Evolutionary conservation across 2,888 invertebrate genomes (phyloP).

Genomic region (Scaeva pyrastri): DNA sequence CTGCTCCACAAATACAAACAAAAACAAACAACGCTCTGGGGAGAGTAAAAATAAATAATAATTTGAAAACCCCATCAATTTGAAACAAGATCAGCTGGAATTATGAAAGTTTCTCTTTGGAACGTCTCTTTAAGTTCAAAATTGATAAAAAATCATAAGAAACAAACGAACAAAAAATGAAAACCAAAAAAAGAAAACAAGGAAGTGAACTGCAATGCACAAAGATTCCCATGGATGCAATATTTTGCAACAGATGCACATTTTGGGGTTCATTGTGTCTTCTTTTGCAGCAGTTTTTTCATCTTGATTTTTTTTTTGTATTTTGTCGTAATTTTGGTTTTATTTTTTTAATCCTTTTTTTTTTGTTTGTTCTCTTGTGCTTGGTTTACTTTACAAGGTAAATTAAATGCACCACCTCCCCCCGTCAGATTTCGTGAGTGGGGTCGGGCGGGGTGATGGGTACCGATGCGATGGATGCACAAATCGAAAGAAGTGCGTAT

Average conservation of each 20-base stretch:
- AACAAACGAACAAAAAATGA: not conserved
- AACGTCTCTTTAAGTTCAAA: not conserved
- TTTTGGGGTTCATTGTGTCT: constrained; percentile 48
- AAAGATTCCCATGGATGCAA: constrained; percentile 73
- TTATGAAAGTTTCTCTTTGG: not conserved
- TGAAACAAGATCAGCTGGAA: constrained; percentile 49
- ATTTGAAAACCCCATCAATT: not conserved
- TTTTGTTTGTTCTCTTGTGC: not conserved
- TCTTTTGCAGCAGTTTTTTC: not conserved
- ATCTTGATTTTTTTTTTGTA: not conserved
- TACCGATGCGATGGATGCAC: too few relatives aligned
- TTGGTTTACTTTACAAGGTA: constrained; percentile 32
- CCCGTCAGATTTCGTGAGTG: constrained; percentile 34
- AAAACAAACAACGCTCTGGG: not conserved
- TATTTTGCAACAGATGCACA: constrained; percentile 74
- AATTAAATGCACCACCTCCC: constrained; percentile 72
- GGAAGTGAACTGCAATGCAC: constrained; percentile 71
- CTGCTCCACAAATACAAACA: constrained; percentile 26
- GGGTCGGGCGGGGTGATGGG: constrained; percentile 10
- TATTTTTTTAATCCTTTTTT: too few relatives aligned
- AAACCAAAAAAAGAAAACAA: constrained; percentile 50
- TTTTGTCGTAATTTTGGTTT: constrained; percentile 13
- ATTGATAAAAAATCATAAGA: not conserved
- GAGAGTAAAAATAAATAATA: not conserved
- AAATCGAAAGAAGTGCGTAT: constrained; percentile 28